phyloP scores from a whole-genome alignment of 1,140 invertebrate species.

The Drosophila eugracilis region DNA sequence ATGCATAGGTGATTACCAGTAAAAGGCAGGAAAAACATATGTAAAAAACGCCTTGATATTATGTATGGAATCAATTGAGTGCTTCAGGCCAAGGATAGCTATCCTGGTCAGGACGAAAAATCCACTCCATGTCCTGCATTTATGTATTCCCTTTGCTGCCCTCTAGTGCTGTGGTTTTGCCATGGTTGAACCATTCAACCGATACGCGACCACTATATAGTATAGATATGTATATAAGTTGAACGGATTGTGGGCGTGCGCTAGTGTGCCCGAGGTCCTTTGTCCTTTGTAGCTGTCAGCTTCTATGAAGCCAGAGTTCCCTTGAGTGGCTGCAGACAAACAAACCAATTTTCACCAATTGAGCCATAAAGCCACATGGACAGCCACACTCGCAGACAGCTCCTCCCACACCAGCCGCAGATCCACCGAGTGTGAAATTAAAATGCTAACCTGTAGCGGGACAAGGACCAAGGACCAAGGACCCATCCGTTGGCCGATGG shows the following conservation, averaged over 20 bases:
- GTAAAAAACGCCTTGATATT: conserved; percentile 20
- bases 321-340: conserved; percentile 53
- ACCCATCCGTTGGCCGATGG: conserved; percentile 13
- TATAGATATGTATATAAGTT: conserved; percentile 15
- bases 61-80: conserved; percentile 31
- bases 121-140: neutral
- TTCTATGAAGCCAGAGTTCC: conserved; percentile 42
- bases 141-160: conserved; percentile 10
- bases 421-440: conserved; percentile 59
- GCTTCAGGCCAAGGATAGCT: conserved; percentile 17
- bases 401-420: conserved; percentile 18
- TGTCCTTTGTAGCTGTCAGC: conserved; percentile 43
- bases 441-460: conserved; percentile 56
- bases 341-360: conserved; percentile 61
- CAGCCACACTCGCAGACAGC: conserved; percentile 10
- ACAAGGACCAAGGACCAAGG: conserved; percentile 25
- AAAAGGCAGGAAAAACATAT: conserved; percentile 26
- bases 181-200: conserved; percentile 29
- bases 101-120: conserved; percentile 1
- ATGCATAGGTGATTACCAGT: conserved; percentile 30
- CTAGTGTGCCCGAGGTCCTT: conserved; percentile 34
- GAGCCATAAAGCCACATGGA: conserved; percentile 54
- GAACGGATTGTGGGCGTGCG: too few relatives aligned
- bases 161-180: conserved; percentile 5
- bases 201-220: conserved; percentile 27